Evolutionary conservation across 1,140 invertebrate genomes (phyloP), one percentile per base, ranked within the genome.

Genomic region (Riptortus pedestris): DNA sequence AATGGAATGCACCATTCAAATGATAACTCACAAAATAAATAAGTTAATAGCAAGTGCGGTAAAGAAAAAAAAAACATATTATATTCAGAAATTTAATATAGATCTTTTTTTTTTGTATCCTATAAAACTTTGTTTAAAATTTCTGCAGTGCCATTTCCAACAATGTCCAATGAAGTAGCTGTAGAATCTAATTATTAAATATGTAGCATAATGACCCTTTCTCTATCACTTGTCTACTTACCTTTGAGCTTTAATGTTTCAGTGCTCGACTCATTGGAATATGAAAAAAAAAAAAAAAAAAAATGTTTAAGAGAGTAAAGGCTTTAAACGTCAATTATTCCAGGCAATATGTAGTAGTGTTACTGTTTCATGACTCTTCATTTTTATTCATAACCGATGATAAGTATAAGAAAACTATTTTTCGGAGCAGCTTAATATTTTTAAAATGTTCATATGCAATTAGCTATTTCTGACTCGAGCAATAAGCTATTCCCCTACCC

Each of bases 131-230:
- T n/a, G n/a, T n/a, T n/a, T n/a, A n/a, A 38, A 38, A 14, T 38
- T 1, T 55, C 26, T 55, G 51, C 51, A 55, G 51, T 55, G 51
- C 51, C 51, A 24, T 24, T 47, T 22, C 38, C 0, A 62, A 62
- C 38, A 7, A 7, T 43, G 14, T 28, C 51, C 61, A 24, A 43
- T 62, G 47, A 26, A 63, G 61, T 63, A 63, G 61, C 48, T 52
- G 61, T 63, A 63, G 61, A 52, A 52, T 22, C 48, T 63, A 47
- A 51, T 63, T 51, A 51, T 63, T 63, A 63, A 62, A 28, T 63
- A 48, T 55, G 51, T 55, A 55, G 51, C 22, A 24, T 55, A 55
- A 55, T 55, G 51, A 55, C 51, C 51, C 51, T 55, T 55, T 55
- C 51, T 55, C 51, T 55, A 55, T 55, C 51, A 55, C 51, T 55